Base-by-base conservation (phyloP, 2,797 vertebrate species). In the Manis javanica region DNA sequence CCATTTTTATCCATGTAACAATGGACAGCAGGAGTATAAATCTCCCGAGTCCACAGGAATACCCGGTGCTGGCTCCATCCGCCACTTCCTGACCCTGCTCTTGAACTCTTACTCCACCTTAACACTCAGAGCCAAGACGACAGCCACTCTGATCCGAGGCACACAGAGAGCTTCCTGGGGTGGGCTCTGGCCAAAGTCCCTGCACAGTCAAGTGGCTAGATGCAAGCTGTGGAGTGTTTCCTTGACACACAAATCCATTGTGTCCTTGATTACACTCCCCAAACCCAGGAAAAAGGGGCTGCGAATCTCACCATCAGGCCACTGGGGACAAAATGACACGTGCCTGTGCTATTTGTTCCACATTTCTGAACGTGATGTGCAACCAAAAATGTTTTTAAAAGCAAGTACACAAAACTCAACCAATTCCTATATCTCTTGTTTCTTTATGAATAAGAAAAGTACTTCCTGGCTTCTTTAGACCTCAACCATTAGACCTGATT, bases 121-220 rank as follows among this genome's bases (percentile, higher is more conserved):
- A 91, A 90, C 82, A n/a, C 87, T 72, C 86, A 53, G 96, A 98
- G 98, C 98, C 98, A 98, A 97, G 98, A 97, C 97, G 97, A 98
- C 98, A 98, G 92, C 87, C 96, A 86, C 89, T 90, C 9, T 92
- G 75, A 95, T 87, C 89, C 97, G 96, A 98, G 97, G 97, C 98
- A 97, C 97, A 97, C 91, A 46, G 96, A 96, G 95, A 92, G 97
- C 97, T 98, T 98, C 96, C 97, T 98, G 84, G 1, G 86, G 97
- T 97, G 98, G 98, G 98, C 97, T 53, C 75, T 24, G 66, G 97
- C 94, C 97, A 97, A 95, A 97, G 91, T 64, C 93, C 88, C 93
- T 88, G 94, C 96, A 89, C 42, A 72, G 96, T 94, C 61, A 95
- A 98, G 98, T 95, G 97, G 95, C 96, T 94, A 59, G 91, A 93